phyloP scores from a whole-genome alignment of 2,888 invertebrate species.

The Rhopalosiphum nymphaeae region DNA sequence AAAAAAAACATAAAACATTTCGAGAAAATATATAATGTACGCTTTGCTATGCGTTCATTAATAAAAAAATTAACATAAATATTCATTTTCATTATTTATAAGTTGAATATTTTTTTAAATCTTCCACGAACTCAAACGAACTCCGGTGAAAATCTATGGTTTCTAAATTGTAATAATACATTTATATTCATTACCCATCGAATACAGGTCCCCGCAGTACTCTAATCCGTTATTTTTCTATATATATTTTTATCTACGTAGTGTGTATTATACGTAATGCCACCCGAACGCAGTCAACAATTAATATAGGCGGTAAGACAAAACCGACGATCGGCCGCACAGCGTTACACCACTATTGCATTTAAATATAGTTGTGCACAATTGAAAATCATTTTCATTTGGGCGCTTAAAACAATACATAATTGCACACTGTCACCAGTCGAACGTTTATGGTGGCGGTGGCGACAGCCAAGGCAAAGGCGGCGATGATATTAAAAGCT shows the following conservation, averaged over 20 bases:
- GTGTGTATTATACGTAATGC: neutral
- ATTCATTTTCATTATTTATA: neutral
- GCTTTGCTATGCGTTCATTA: neutral
- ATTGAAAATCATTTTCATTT: neutral
- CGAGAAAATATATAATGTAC: neutral
- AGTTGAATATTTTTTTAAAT: neutral
- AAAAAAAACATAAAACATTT: neutral
- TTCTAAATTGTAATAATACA: neutral
- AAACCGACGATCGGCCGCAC: neutral
- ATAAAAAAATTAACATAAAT: neutral
- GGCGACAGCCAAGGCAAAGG: neutral
- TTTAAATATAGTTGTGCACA: neutral
- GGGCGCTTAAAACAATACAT: neutral
- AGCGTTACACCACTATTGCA: neutral
- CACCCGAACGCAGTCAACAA: neutral
- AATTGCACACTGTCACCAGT: neutral
- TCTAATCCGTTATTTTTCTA: neutral
- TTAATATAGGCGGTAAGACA: neutral
- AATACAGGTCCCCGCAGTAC: neutral
- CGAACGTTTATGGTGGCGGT: neutral
- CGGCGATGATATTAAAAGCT: neutral
- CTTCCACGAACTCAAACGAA: neutral
- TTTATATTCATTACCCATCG: too few relatives aligned
- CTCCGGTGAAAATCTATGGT: neutral
- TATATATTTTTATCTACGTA: neutral